phyloP scores from a whole-genome alignment of 2,113 vertebrate species.

The Stigmatopora nigra region DNA sequence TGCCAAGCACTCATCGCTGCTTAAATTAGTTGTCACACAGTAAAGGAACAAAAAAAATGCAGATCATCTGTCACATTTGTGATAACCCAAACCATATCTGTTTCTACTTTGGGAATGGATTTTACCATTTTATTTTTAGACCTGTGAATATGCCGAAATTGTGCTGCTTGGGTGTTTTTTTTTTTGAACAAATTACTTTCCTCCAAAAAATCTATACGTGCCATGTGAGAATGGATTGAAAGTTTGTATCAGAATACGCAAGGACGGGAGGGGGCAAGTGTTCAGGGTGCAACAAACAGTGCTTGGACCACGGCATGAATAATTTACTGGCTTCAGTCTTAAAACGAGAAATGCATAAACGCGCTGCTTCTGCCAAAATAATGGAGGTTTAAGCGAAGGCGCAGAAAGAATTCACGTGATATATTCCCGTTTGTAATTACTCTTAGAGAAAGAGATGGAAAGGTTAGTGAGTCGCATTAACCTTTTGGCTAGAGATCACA shows the following conservation, averaged over 20 bases:
- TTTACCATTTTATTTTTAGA: background rate
- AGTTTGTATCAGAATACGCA: constrained; percentile 2
- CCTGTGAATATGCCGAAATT: background rate
- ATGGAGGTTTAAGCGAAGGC: background rate
- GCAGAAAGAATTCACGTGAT: constrained; percentile 22
- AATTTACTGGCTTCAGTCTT: background rate
- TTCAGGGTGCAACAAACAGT: background rate
- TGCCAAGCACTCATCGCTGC: constrained; percentile 11
- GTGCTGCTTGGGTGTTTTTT: background rate
- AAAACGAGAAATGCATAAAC: background rate
- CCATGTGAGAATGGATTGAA: constrained; percentile 15
- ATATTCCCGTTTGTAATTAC: constrained; percentile 40
- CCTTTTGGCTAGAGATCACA: constrained; percentile 44
- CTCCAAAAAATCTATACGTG: background rate
- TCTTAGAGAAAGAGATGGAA: constrained; percentile 19
- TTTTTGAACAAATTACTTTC: background rate
- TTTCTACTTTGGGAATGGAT: background rate
- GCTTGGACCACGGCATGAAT: background rate
- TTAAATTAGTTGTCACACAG: background rate
- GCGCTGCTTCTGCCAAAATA: background rate
- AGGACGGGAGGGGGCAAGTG: background rate
- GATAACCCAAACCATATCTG: background rate
- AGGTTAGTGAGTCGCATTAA: constrained; percentile 43
- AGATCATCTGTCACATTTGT: background rate
- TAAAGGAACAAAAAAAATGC: constrained; percentile 1